Conservation (phyloP, 1,140 invertebrate genomes). For the Drosophila sechellia region DNA sequence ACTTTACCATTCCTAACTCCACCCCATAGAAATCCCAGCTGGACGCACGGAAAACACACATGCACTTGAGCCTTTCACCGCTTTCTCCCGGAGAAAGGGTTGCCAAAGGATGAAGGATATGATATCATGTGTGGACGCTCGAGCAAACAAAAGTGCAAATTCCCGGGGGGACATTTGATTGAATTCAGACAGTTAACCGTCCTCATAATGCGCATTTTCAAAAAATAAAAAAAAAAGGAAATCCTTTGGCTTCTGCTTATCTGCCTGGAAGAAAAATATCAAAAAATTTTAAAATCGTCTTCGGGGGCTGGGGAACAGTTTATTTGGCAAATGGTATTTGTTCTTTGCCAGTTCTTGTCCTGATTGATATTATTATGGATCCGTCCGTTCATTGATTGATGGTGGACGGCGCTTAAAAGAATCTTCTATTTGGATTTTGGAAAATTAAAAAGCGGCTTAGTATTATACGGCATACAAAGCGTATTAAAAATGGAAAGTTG, state of each 20-base stretch:
- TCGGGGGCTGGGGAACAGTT: conserved; percentile 46
- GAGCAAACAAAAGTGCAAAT: conserved; percentile 75
- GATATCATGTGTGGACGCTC: conserved; percentile 70
- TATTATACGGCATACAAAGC: conserved; percentile 67
- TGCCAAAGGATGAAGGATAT: conserved; percentile 47
- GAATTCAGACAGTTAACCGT: conserved; percentile 74
- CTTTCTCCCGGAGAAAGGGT: conserved; percentile 68
- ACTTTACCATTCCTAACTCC: conserved; percentile 49
- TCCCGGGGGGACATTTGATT: conserved; percentile 80
- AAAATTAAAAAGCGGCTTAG: conserved; percentile 78
- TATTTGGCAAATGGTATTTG: conserved; percentile 79
- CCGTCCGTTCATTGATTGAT: conserved; percentile 60
- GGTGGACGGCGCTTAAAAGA: conserved; percentile 52
- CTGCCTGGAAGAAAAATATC: conserved; percentile 69
- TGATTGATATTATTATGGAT: conserved; percentile 76
- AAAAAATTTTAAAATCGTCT: conserved; percentile 74
- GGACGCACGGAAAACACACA: conserved; percentile 46
- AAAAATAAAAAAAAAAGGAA: conserved; percentile 17
- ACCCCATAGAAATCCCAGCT: conserved; percentile 40
- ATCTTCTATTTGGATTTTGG: conserved; percentile 57
- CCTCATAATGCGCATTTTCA: conserved; percentile 71
- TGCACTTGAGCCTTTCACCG: conserved; percentile 62
- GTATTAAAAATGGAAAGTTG: conserved; percentile 53
- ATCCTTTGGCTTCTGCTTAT: conserved; percentile 59
- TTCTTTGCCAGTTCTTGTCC: conserved; percentile 55